Base-by-base conservation (phyloP, 2,888 invertebrate species). In the Lithophane socia region DNA sequence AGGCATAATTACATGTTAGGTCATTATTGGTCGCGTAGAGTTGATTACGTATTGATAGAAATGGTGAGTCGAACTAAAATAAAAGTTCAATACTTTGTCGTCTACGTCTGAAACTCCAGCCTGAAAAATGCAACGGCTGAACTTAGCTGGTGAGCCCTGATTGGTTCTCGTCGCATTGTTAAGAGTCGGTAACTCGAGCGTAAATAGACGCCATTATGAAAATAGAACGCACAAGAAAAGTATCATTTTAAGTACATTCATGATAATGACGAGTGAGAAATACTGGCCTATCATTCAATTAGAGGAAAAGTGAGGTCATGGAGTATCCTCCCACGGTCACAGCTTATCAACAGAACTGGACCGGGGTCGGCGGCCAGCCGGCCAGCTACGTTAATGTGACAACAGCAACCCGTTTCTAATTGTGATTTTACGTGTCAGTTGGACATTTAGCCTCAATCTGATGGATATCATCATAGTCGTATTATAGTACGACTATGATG, bases 301-400 rank as follows among this genome's bases (percentile, higher is more conserved):
- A 94, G 89, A 91, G 90, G 91, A 92, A 92, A 91, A 88, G 92
- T 91, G 93, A 94, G 94, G 93, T 94, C 94, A 94, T 91, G 93
- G 92, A 93, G 92, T 90, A 90, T 89, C 90, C 93, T 93, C 94
- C 94, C 94, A 94, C 95, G 93, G 91, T 82, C 89, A 88, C 82
- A 87, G 88, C 85, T 92, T 93, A 92, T 92, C 92, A 91, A 88
- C 85, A 86, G 89, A 93, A 92, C 88, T 92, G 88, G 92, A 92
- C 90, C 92, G 90, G 90, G 90, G 91, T 90, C 91, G 88, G 83
- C 86, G 86, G 82, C 80, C 87, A 84, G 78, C 67, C 83, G 75
- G 80, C 68, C 74, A 72, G 82, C 73, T 66, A 82, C 73, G 71
- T 73, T 78, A 77, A 79, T 75, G 79, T 88, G 78, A 73, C 82